Conservation (phyloP, 2,888 invertebrate species). For the Venusia cambrica region DNA sequence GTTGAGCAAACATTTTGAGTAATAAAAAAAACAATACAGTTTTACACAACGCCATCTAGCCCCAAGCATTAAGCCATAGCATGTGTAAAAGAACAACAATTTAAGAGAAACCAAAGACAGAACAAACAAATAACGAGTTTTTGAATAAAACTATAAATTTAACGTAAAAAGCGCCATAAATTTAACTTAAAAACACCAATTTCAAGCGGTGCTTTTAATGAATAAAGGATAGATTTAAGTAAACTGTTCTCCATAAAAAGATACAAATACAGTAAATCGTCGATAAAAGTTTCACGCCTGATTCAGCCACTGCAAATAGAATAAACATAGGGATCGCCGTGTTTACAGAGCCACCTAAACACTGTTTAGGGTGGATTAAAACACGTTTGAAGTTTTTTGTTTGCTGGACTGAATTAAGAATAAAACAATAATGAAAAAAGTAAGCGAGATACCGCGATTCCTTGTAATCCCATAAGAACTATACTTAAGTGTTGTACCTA, state of each 20-base stretch:
- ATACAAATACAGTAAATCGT: constrained; percentile 36
- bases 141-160: constrained; percentile 25
- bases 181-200: constrained; percentile 27
- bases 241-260: constrained; percentile 30
- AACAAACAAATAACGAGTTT: constrained; percentile 19
- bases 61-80: too few relatives aligned
- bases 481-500: too few relatives aligned
- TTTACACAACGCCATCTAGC: too few relatives aligned
- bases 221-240: constrained; percentile 32
- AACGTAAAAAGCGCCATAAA: constrained; percentile 27
- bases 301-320: constrained; percentile 27
- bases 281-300: constrained; percentile 45
- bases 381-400: constrained; percentile 9
- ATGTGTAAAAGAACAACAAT: too few relatives aligned
- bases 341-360: constrained; percentile 22
- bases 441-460: too few relatives aligned
- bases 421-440: too few relatives aligned
- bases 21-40: too few relatives aligned
- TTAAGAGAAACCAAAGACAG: too few relatives aligned
- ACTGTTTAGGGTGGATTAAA: constrained; percentile 5
- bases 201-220: constrained; percentile 28
- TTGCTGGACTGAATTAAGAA: too few relatives aligned
- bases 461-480: too few relatives aligned
- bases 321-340: constrained; percentile 25
- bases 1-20: too few relatives aligned